Evolutionary conservation across 2,797 vertebrate species (phyloP).

Genomic region (Pangasius sanitwongsei): DNA sequence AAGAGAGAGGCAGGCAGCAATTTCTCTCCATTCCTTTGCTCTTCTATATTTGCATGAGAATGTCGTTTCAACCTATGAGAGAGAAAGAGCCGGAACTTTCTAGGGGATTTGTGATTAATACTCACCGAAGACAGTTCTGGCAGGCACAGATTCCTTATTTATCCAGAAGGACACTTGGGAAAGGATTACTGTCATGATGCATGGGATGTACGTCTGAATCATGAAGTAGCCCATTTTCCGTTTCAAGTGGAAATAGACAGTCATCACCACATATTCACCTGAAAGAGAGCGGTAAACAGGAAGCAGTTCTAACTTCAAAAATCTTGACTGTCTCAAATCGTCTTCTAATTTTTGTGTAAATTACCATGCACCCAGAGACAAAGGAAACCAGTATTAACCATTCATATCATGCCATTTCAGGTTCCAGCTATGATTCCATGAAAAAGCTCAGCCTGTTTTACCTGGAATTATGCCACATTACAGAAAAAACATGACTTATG

Average conservation of each 20-base stretch:
- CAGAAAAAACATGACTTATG: neutral
- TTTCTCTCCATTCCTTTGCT: conserved; percentile 27
- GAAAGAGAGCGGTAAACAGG: conserved; percentile 46
- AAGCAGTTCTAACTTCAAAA: conserved; percentile 9
- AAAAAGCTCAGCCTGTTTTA: neutral
- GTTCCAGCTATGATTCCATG: neutral
- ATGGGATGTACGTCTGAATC: conserved; percentile 99
- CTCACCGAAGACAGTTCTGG: conserved; percentile 97
- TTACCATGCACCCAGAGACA: neutral
- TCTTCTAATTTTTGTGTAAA: neutral
- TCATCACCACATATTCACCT: conserved; percentile 99
- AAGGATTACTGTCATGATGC: conserved; percentile 99
- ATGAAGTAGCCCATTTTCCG: conserved; percentile 99
- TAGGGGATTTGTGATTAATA: conserved; percentile 63
- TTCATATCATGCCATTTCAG: neutral
- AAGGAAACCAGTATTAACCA: neutral
- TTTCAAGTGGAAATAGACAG: conserved; percentile 94
- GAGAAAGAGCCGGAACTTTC: conserved; percentile 53
- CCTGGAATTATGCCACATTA: neutral
- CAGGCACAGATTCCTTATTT: conserved; percentile 98
- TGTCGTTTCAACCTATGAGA: conserved; percentile 38
- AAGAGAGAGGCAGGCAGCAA: neutral
- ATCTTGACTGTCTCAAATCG: neutral
- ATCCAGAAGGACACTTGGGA: conserved; percentile 99
- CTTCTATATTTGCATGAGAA: conserved; percentile 52